phyloP scores from a whole-genome alignment of 1,140 invertebrate genomes.

The Ericerus pela region DNA sequence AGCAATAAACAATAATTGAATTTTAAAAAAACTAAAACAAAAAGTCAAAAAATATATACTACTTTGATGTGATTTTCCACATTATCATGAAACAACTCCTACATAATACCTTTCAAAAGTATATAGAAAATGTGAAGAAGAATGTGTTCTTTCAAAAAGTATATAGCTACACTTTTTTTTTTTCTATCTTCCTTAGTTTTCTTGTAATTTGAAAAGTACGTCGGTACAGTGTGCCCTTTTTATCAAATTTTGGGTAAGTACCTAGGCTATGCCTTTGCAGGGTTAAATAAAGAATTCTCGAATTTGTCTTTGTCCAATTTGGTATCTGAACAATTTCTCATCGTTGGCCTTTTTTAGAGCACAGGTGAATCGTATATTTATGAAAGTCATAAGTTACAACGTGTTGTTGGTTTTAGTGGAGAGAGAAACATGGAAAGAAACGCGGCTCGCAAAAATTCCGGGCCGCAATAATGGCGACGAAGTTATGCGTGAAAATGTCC shows the following conservation, averaged over 20 bases:
- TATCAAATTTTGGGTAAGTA: constrained; percentile 5
- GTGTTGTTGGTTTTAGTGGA: constrained; percentile 39
- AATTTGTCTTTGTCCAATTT: not conserved
- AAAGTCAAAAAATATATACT: no score
- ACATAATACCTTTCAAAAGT: no score
- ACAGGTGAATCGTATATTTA: not conserved
- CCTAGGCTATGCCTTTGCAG: not conserved
- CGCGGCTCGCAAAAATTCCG: constrained; percentile 48
- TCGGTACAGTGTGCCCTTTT: no score
- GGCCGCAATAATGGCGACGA: constrained; percentile 42
- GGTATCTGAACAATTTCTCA: not conserved
- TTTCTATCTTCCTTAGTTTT: no score
- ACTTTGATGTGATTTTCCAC: no score
- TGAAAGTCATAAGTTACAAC: not conserved
- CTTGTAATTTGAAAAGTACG: no score
- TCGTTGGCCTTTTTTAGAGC: not conserved
- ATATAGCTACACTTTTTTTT: no score
- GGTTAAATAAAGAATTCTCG: not conserved
- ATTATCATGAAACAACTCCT: no score
- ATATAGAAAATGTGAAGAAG: no score
- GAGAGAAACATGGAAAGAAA: constrained; percentile 49
- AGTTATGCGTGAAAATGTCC: constrained; percentile 24
- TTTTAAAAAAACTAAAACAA: no score
- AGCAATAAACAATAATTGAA: no score
- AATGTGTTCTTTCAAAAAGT: no score